Evolutionary conservation across 2,888 invertebrate species (phyloP).

Genomic region (Heteromyza rotundicornis): DNA sequence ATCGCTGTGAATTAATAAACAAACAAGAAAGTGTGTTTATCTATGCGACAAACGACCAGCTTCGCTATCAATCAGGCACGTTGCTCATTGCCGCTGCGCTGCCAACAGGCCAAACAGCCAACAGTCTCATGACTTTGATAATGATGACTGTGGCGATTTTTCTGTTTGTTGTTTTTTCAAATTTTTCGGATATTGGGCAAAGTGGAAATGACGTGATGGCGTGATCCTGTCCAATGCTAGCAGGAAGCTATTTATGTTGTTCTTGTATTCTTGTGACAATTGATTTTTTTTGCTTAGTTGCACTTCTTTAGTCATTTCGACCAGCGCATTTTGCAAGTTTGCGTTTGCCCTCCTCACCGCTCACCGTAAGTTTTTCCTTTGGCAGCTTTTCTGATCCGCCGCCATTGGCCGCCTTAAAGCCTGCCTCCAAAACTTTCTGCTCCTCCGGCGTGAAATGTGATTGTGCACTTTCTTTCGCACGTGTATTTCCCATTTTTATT

Average conservation of each 20-base stretch:
- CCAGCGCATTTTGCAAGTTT: no score
- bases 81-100: conserved; percentile 7
- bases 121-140: conserved; percentile 12
- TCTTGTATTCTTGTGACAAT: conserved; percentile 22
- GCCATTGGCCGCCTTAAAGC: conserved; percentile 46
- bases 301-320: no score
- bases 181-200: no score
- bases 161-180: no score
- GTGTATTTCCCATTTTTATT: conserved; percentile 41
- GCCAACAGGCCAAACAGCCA: no score
- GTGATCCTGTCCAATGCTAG: no score
- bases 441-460: conserved; percentile 47
- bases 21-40: not conserved
- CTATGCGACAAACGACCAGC: not conserved
- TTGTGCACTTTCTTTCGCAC: conserved; percentile 32
- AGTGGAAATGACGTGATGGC: no score
- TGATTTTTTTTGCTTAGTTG: conserved; percentile 36
- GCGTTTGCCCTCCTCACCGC: conserved; percentile 14
- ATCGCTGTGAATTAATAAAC: no score
- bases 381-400: conserved; percentile 50
- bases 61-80: conserved; percentile 11
- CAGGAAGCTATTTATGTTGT: not conserved
- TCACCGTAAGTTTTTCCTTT: conserved; percentile 50
- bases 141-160: no score
- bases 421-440: conserved; percentile 44